phyloP scores from a whole-genome alignment of 2,797 vertebrate species.

The Oreonectes daqikongensis region DNA sequence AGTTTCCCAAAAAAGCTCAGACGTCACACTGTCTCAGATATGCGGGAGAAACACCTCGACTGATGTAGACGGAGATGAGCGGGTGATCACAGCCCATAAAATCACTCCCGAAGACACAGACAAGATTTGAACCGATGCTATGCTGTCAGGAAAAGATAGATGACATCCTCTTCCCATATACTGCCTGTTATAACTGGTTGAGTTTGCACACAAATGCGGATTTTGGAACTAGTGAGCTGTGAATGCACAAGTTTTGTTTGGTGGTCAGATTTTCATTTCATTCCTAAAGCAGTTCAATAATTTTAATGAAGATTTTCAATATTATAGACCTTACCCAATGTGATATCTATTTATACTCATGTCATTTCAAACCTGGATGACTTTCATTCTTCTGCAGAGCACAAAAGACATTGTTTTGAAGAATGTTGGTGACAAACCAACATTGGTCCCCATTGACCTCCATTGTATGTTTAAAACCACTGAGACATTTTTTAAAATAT shows the following conservation, averaged over 20 bases:
- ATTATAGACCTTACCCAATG: no score
- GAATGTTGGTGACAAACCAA: no score
- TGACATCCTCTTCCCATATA: conserved; percentile 12
- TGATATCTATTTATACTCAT: no score
- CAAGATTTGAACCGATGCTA: conserved; percentile 16
- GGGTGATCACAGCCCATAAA: conserved; percentile 38
- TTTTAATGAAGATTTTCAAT: no score
- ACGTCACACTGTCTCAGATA: conserved; percentile 16
- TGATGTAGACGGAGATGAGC: conserved; percentile 11
- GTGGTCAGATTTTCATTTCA: not conserved
- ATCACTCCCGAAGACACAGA: conserved; percentile 22
- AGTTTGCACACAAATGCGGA: not conserved
- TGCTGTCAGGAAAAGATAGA: conserved; percentile 29
- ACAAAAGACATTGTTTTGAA: no score
- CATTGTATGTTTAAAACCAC: no score
- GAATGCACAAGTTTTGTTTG: not conserved
- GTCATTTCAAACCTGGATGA: no score
- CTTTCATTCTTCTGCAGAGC: no score
- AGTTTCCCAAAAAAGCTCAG: conserved; percentile 11
- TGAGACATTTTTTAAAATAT: no score
- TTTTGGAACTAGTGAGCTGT: not conserved
- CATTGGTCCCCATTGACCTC: no score
- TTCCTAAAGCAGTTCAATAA: no score
- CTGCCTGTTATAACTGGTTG: conserved; percentile 16
- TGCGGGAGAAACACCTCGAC: not conserved